A percentile compares a stretch with the other conserved stretches of the same genome.
Conservation (phyloP, 2,888 invertebrate genomes). For the Drosophila koepferae region DNA sequence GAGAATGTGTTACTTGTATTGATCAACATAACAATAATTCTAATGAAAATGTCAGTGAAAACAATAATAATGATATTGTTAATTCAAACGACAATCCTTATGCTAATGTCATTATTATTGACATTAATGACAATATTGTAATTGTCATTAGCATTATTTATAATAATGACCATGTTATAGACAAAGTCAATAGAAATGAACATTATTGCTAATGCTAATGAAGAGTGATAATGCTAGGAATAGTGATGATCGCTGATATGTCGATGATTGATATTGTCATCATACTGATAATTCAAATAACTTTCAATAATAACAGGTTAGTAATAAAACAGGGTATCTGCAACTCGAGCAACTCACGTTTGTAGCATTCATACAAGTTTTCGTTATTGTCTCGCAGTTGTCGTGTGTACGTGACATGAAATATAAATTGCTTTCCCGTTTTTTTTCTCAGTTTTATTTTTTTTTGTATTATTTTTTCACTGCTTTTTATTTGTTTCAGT, state of each 20-base stretch:
- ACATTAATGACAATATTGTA: too few relatives aligned
- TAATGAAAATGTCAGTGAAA: background rate
- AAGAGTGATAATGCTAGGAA: background rate
- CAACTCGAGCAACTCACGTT: background rate
- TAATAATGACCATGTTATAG: background rate
- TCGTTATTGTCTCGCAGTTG: conserved; percentile 40
- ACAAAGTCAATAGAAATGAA: background rate
- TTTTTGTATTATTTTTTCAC: background rate
- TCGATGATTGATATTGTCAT: background rate
- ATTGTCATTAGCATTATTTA: background rate
- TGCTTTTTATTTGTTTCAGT: conserved; percentile 11
- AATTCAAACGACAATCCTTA: background rate
- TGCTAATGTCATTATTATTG: background rate
- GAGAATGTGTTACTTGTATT: background rate
- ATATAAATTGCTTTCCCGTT: conserved; percentile 51
- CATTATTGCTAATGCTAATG: background rate
- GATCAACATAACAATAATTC: background rate
- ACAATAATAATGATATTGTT: background rate
- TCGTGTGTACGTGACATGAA: conserved; percentile 66
- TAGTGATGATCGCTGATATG: too few relatives aligned
- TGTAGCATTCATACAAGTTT: conserved; percentile 8
- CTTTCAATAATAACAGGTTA: background rate
- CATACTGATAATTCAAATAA: background rate
- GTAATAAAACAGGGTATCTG: background rate
- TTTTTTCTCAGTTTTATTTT: conserved; percentile 16